phyloP scores from a whole-genome alignment of 2,797 vertebrate genomes.

The Macrochelys suwanniensis region DNA sequence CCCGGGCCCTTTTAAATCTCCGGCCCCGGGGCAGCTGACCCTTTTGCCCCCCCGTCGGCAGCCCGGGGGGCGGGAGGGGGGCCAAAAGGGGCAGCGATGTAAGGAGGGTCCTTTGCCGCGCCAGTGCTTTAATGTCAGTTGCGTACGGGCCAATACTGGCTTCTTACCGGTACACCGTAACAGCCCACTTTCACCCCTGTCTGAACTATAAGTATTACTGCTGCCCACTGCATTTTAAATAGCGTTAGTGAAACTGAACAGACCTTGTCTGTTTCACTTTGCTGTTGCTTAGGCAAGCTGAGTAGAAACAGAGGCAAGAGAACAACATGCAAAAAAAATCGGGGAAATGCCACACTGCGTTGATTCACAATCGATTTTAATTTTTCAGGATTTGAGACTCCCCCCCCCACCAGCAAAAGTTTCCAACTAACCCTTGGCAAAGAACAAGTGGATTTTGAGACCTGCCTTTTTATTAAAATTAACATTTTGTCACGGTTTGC shows the following conservation, averaged over 20 bases:
- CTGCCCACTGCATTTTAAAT: background rate
- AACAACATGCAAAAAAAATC: background rate
- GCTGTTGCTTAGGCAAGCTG: background rate
- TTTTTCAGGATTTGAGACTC: background rate
- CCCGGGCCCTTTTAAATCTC: no score
- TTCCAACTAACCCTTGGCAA: rapidly evolving
- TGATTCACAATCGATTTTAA: background rate
- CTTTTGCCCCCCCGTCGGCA: no score
- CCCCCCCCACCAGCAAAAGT: background rate
- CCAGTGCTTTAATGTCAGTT: no score
- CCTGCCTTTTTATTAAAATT: background rate
- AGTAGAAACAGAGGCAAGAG: background rate
- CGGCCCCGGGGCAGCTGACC: no score
- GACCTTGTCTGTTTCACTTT: background rate
- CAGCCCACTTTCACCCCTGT: no score
- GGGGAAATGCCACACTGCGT: background rate
- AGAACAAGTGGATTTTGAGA: background rate
- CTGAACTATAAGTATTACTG: background rate
- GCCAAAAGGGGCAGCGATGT: no score
- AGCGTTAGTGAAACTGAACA: background rate
- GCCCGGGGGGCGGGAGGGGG: no score
- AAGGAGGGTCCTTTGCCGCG: no score
- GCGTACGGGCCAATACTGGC: no score
- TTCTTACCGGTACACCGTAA: no score
- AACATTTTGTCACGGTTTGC: background rate